phyloP scores from a whole-genome alignment of 2,113 vertebrate genomes.

The Parotia lawesii region DNA sequence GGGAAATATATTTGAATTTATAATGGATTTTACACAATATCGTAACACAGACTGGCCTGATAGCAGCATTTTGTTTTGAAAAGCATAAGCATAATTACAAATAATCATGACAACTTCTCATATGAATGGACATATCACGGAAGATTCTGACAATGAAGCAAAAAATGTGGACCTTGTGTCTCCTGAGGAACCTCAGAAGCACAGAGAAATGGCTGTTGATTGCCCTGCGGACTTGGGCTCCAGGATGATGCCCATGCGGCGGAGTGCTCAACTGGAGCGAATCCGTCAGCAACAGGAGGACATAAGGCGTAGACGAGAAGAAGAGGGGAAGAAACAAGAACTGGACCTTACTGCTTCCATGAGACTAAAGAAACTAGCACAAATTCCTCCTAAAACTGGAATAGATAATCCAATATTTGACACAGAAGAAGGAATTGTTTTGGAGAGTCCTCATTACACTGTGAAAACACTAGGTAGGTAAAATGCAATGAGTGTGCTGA shows the following conservation, averaged over 20 bases:
- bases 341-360: constrained; percentile 87
- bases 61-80: constrained; percentile 65
- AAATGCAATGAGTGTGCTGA: neutral
- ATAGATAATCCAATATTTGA: constrained; percentile 95
- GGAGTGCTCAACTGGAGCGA: constrained; percentile 82
- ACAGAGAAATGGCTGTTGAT: constrained; percentile 89
- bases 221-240: constrained; percentile 92
- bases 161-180: constrained; percentile 75
- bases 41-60: constrained; percentile 59
- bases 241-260: constrained; percentile 83
- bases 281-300: constrained; percentile 91
- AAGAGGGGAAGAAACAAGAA: constrained; percentile 83
- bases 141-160: constrained; percentile 82
- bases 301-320: constrained; percentile 83
- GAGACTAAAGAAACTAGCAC: constrained; percentile 88
- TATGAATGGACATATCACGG: constrained; percentile 88
- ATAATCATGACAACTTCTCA: constrained; percentile 87
- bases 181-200: constrained; percentile 76
- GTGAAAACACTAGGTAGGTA: constrained; percentile 77
- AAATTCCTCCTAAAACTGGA: constrained; percentile 89
- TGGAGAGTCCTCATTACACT: constrained; percentile 75
- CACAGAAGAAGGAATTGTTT: constrained; percentile 79
- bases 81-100: constrained; percentile 31
- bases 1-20: constrained; percentile 58
- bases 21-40: constrained; percentile 72